Conservation (phyloP, 2,888 invertebrate genomes). For the Cerastoderma edule region DNA sequence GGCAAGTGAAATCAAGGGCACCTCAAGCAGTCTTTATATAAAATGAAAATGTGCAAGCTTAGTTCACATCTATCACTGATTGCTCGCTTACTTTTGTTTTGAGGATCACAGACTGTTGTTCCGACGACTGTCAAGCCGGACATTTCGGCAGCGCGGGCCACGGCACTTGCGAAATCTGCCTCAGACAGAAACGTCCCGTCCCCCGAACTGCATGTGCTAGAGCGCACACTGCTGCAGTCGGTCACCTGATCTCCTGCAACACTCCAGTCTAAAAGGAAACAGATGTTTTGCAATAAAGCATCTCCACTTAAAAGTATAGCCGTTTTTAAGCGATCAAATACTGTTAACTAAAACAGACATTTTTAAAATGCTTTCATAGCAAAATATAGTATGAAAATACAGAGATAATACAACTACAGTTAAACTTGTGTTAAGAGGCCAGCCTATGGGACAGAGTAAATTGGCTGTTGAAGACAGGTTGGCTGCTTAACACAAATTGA, state of each 20-base stretch:
- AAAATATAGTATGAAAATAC: too few species aligned
- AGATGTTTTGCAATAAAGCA: too few species aligned
- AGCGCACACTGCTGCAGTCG: constrained; percentile 75
- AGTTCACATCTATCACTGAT: constrained; percentile 24
- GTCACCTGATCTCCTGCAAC: constrained; percentile 76
- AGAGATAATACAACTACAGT: too few species aligned
- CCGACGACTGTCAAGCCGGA: constrained; percentile 84
- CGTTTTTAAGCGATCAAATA: too few species aligned
- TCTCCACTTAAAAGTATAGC: too few species aligned
- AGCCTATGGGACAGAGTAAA: too few species aligned
- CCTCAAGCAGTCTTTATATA: not conserved
- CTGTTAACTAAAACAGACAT: too few species aligned
- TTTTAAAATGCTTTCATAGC: too few species aligned
- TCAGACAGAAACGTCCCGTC: constrained; percentile 83
- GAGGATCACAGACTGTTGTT: constrained; percentile 79
- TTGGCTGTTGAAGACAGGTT: too few species aligned
- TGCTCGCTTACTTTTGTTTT: constrained; percentile 52
- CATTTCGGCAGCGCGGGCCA: constrained; percentile 83
- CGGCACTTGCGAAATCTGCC: constrained; percentile 84
- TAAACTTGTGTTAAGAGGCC: too few species aligned
- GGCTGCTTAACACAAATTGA: too few species aligned
- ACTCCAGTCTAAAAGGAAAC: constrained; percentile 44
- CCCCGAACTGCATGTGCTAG: constrained; percentile 82
- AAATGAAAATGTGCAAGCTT: not conserved
- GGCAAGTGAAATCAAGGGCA: not conserved